phyloP scores from a whole-genome alignment of 2,888 invertebrate species.

The Habroteleia sp. region DNA sequence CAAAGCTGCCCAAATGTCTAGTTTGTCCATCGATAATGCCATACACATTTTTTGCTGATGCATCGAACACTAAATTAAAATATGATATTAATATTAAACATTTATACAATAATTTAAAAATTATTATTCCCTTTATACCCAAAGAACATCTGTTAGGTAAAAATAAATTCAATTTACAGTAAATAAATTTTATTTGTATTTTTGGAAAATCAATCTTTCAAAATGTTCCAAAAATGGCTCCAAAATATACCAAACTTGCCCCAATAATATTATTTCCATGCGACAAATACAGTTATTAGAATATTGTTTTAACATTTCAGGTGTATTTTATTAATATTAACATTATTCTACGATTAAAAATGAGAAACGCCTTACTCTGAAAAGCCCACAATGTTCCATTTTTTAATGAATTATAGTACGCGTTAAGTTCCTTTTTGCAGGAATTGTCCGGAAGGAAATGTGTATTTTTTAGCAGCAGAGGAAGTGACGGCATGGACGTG shows the following conservation, averaged over 20 bases:
- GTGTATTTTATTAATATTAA: slow-evolving; percentile 1
- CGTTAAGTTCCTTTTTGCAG: slow-evolving; percentile 69
- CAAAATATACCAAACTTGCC: too few species aligned
- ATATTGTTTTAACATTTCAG: too few species aligned
- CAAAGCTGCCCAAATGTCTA: slow-evolving; percentile 74
- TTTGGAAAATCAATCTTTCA: too few species aligned
- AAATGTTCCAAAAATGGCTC: too few species aligned
- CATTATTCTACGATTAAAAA: too few species aligned
- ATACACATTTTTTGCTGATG: slow-evolving; percentile 73
- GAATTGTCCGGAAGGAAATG: slow-evolving; percentile 64
- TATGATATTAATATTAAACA: neutral
- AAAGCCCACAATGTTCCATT: slow-evolving; percentile 74
- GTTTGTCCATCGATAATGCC: slow-evolving; percentile 73
- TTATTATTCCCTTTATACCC: too few species aligned
- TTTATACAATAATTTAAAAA: too few species aligned
- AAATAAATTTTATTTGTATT: too few species aligned
- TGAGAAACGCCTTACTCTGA: slow-evolving; percentile 75
- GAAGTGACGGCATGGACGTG: slow-evolving; percentile 35
- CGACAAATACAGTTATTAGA: too few species aligned
- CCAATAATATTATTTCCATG: too few species aligned
- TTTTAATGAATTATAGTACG: slow-evolving; percentile 67
- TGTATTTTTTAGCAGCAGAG: slow-evolving; percentile 22
- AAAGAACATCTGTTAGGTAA: too few species aligned
- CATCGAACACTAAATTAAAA: slow-evolving; percentile 71
- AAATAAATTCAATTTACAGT: too few species aligned